Evolutionary conservation across 2,888 invertebrate genomes (phyloP), one percentile per base, ranked within the genome.

Genomic region (Prenolepis imparis): DNA sequence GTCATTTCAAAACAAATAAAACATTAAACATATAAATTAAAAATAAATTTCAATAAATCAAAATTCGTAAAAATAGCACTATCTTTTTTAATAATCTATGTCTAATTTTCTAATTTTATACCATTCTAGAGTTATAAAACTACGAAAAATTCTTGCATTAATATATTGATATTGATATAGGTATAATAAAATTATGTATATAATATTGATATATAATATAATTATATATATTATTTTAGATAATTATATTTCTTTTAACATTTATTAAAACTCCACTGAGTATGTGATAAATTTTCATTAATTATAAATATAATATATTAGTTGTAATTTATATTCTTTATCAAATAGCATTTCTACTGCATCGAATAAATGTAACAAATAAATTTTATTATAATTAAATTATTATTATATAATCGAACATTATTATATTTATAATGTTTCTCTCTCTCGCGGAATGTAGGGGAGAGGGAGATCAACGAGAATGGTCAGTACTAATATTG

Each of bases 401-500:
- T 41, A 41, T 12, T 39, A 72, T 39, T 52, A 52, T n/a, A 52
- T 68, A 24, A 72, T 0, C 36, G 3, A 52, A n/a, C 32, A 52
- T 21, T 39, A 72, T 39, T 52, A 52, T 52, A n/a, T n/a, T n/a
- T n/a, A 52, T 68, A 18, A 72, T 1, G 18, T 57, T 24, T 39
- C 6, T 41, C 24, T 39, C 6, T 41, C 24, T 6, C 6, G 9
- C 9, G 1, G n/a, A n/a, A 3, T 52, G 8, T 52, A 8, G n/a
- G n/a, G 2, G n/a, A 52, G 48, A 52, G 48, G 8, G 48, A 52
- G 15, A n/a, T 41, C n/a, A 15, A 59, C 11, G 3, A n/a, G 15
- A 73, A 73, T 28, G 41, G 2, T 32, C 12, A 44, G 21, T n/a
- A 48, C 52, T 24, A 64, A 75, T 63, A 75, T 52, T 15, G 36